phyloP scores from a whole-genome alignment of 64 coral and sea anemone species.

The Astreopora myriophthalma region DNA sequence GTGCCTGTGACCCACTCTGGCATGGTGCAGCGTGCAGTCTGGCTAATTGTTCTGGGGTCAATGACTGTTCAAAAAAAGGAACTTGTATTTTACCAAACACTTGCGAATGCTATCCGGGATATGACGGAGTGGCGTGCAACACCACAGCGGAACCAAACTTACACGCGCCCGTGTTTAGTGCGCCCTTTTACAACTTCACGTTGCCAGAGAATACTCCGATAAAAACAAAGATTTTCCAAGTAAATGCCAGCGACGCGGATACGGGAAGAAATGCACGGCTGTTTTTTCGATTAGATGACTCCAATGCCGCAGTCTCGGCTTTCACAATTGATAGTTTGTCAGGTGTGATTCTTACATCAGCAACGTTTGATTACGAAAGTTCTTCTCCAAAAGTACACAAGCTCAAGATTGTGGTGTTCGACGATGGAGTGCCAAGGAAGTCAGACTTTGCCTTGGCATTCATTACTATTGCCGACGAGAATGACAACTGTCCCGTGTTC shows the following conservation, averaged over 20 bases:
- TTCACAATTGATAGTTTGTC: conserved; percentile 63
- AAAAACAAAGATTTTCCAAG: conserved; percentile 40
- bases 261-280: conserved; percentile 69
- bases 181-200: conserved; percentile 45
- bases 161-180: conserved; percentile 59
- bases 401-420: conserved; percentile 56
- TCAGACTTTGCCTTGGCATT: background rate
- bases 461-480: conserved; percentile 44
- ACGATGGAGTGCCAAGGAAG: conserved; percentile 64
- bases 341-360: conserved; percentile 48
- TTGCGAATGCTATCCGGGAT: conserved; percentile 69
- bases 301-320: background rate
- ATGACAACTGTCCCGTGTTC: conserved; percentile 79
- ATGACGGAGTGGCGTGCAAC: conserved; percentile 66
- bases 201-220: conserved; percentile 57
- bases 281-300: conserved; percentile 16
- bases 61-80: conserved; percentile 77
- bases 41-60: conserved; percentile 63
- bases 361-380: conserved; percentile 55
- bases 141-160: conserved; percentile 47
- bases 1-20: conserved; percentile 63
- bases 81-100: conserved; percentile 63
- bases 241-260: conserved; percentile 78
- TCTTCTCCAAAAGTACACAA: background rate
- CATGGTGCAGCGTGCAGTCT: conserved; percentile 66